Evolutionary conservation across 2,113 vertebrate species (phyloP), one percentile per base, ranked within the genome.

Genomic region (Ptilonorhynchus violaceus): DNA sequence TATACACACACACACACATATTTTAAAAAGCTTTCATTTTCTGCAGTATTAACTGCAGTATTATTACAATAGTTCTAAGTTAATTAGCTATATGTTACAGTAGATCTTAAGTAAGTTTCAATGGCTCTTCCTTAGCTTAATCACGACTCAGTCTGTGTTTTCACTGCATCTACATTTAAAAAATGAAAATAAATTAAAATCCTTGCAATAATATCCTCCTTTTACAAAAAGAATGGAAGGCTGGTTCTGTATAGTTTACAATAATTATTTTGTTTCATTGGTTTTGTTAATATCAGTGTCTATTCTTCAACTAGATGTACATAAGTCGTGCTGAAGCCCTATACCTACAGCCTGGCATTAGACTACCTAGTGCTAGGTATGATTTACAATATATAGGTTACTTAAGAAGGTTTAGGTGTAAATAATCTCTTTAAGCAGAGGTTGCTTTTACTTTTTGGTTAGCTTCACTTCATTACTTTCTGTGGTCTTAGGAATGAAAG

Each of bases 81-180:
- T 90, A 91, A 78, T 95, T 84, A 78, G 44, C 60, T 91, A 4
- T 78, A 20, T 14, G 16, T 88, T 92, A 44, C 6, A 81, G 47
- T 52, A 63, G 63, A 59, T 75, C 33, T 84, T 94, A 88, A 92
- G 66, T 76, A 74, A 93, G 41, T 81, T 96, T 91, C 62, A 58
- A 7, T 60, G 52, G 47, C 41, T 94, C 64, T 92, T 93, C 56
- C 76, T 81, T 93, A 85, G 56, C 53, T 91, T 93, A 84, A 91
- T 89, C 28, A 5, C 78, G 52, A 86, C 68, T 93, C 88, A 90
- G 41, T 39, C 72, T 78, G 25, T 66, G 42, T 94, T 93, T 93
- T 91, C 66, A 79, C 31, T 84, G 53, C 68, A 75, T 42, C 90
- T 72, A 28, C 21, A 25, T 87, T 78, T 81, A 87, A 72, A 60